phyloP scores from a whole-genome alignment of 2,888 invertebrate genomes.

The Agonopterix heracliana region DNA sequence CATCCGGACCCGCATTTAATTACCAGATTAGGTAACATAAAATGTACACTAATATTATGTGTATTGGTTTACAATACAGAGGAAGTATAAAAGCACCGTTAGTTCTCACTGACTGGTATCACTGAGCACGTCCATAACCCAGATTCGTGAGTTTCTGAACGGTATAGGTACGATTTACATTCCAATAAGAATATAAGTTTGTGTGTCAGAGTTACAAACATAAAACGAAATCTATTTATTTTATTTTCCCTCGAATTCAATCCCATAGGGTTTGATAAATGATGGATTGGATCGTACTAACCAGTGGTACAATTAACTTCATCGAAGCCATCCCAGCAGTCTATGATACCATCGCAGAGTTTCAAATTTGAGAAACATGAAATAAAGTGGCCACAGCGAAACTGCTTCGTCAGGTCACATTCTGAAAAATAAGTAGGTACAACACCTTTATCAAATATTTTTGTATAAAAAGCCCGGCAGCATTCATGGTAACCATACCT shows the following conservation, averaged over 20 bases:
- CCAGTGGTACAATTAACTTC: conserved; percentile 83
- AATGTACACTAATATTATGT: background rate
- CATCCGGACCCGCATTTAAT: background rate
- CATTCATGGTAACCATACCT: too few relatives aligned
- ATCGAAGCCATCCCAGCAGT: conserved; percentile 87
- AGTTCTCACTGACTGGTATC: conserved; percentile 27
- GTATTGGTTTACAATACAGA: conserved; percentile 24
- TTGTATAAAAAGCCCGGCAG: too few relatives aligned
- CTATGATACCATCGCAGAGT: conserved; percentile 82
- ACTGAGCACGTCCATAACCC: conserved; percentile 47
- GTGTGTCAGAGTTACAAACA: conserved; percentile 21
- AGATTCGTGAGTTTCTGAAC: conserved; percentile 43
- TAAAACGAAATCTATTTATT: background rate
- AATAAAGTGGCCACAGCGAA: conserved; percentile 83
- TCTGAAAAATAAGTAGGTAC: conserved; percentile 60
- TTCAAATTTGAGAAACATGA: conserved; percentile 83
- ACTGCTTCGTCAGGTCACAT: conserved; percentile 80
- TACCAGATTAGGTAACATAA: background rate
- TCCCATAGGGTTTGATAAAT: too few relatives aligned
- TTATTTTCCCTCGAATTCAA: too few relatives aligned
- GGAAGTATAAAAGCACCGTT: conserved; percentile 45
- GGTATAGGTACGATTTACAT: conserved; percentile 35
- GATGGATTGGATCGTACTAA: conserved; percentile 24
- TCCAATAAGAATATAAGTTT: conserved; percentile 20
- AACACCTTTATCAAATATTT: background rate